Base-by-base conservation (phyloP, 2,888 invertebrate genomes). In the Chrysina gloriosa region DNA sequence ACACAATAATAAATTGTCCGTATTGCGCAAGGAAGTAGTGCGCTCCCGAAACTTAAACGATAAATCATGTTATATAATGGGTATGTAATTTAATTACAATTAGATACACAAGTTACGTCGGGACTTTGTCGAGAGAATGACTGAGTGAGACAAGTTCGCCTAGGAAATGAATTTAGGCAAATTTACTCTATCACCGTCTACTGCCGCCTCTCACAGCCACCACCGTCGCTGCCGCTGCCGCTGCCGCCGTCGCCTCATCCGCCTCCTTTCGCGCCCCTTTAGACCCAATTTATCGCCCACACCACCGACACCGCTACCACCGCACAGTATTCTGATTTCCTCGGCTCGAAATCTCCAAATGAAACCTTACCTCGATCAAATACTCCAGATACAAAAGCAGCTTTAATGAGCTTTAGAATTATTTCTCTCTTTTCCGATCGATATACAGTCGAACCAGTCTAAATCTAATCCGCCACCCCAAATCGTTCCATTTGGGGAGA, bases 41-140 rank as follows among this genome's bases (percentile, higher is more conserved):
- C 56, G 23, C 56, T 56, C 66, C 70, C 72, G 74, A 78, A 79
- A 78, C 78, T 79, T 79, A 69, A 74, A 71, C 76, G 56, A 79
- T 79, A 79, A 79, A 79, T 79, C 78, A 79, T 78, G 74, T 72
- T 75, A 74, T 76, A 77, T 78, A 78, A 78, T 78, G 78, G 78
- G 76, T 77, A 77, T 79, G 78, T 78, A 79, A 79, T 79, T 79
- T 79, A 79, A 79, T 79, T 79, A 79, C 79, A 79, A 79, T 79
- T 79, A 79, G 78, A 78, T 79, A 78, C 77, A 79, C 73, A 73
- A 72, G 58, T 56, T 56, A 39, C 56, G 56, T 56, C 39, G 56
- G 23, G 56, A 56, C 56, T 56, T 56, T 56, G 56, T 56, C 56
- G 56, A 56, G 56, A 39, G 56, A 56, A 56, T 56, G 56, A 56